Evolutionary conservation across 2,113 vertebrate species (phyloP), one percentile per base, ranked within the genome.

Genomic region (Cyphomyrus discorhynchus): DNA sequence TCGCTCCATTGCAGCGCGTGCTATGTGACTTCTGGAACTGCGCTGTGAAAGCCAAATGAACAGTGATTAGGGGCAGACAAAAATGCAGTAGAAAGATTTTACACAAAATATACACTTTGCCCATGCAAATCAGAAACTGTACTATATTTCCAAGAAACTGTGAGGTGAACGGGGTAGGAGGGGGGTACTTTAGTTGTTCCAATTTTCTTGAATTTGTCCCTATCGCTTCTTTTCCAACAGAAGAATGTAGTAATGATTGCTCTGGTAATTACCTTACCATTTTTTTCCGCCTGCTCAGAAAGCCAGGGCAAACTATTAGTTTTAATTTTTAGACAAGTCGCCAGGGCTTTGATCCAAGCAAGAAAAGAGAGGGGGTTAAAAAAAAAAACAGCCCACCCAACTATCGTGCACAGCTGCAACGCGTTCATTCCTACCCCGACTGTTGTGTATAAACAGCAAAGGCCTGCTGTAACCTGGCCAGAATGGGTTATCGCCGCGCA

Each of bases 381-480:
- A 42, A 77, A 70, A 80, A 80, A 77, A 15, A 87, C 89, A 90
- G 89, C 83, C 91, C 91, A 91, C 89, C 89, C 88, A 89, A 89
- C 89, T 86, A 53, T 82, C 42, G 56, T 82, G 83, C 52, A 74
- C 91, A 91, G 89, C 89, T 90, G 85, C 56, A 88, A n/a, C 50
- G 80, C 24, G 15, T 90, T 87, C 15, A 82, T 85, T 86, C 86
- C 24, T 31, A 80, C 46, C 52, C 85, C 27, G 53, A 52, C 88
- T 52, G 88, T 62, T 53, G 88, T 52, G 89, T 84, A 66, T 90
- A 90, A 88, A 90, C 87, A 70, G 70, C 89, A 88, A 87, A 90
- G 35, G 31, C 70, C 77, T 90, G 62, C 87, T 50, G 77, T 91
- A 91, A 88, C 88, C 88, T 91, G 91, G 91, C 84, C 88, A 91